Conservation (phyloP, 2,797 vertebrate species). For the Numenius phaeopus region DNA sequence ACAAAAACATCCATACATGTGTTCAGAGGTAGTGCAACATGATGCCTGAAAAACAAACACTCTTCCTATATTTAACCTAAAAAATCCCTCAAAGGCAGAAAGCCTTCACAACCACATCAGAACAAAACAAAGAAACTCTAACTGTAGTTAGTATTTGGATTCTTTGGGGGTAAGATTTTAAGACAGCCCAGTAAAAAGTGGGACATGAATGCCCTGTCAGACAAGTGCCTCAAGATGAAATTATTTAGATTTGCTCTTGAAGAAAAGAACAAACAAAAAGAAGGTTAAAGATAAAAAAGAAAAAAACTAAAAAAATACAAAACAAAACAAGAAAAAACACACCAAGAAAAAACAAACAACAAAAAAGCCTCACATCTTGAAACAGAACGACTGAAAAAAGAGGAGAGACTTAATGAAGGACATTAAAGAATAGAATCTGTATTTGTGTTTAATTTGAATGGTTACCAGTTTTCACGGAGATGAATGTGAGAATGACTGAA, state of each 20-base stretch:
- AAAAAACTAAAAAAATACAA: neutral
- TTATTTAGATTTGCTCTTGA: slow-evolving; percentile 23
- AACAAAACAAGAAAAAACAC: neutral
- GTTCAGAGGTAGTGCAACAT: neutral
- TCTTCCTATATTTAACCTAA: neutral
- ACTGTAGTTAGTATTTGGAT: neutral
- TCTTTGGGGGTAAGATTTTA: neutral
- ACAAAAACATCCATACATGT: neutral
- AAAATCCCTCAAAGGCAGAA: neutral
- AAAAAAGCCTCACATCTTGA: neutral
- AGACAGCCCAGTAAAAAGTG: neutral
- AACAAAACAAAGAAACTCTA: neutral
- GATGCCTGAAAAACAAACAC: neutral
- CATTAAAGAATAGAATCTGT: neutral
- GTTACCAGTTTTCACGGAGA: neutral
- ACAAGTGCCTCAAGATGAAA: neutral
- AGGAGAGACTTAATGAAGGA: neutral
- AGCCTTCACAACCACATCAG: neutral
- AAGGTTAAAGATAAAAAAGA: neutral
- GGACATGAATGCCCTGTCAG: neutral
- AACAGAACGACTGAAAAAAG: neutral
- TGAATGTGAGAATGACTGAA: neutral
- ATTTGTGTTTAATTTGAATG: neutral
- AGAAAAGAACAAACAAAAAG: neutral
- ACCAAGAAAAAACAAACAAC: neutral